These are phyloP conservation scores for Ardeotis arabs DNA, from an alignment of 2,113 vertebrate genomes.

Conservation along the genomic window DNA sequence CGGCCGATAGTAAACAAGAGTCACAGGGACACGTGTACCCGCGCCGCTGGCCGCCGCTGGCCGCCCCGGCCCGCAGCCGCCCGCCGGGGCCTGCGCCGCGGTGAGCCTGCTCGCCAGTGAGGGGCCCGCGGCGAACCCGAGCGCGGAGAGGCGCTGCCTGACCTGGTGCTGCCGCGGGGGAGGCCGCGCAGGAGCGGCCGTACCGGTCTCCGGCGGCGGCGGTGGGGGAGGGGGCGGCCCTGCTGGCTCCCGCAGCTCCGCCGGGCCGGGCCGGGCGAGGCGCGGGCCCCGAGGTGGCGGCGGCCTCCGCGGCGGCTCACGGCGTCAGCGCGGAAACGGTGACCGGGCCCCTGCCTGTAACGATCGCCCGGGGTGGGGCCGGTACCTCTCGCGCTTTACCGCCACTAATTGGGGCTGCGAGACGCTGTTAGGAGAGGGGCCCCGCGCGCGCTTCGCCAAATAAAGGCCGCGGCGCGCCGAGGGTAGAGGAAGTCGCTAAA, in stretches of 20 bases:
- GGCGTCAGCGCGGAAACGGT: neutral
- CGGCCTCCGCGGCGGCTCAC: neutral
- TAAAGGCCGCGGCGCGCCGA: neutral
- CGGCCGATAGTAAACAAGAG: constrained; percentile 79
- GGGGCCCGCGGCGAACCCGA: neutral
- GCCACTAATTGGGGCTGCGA: no score
- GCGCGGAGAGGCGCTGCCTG: no score
- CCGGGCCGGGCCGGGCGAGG: neutral
- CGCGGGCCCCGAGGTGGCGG: neutral
- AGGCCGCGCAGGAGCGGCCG: no score
- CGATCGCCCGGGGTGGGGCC: no score
- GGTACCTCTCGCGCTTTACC: no score
- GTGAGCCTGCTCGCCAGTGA: neutral
- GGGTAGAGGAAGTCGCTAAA: neutral
- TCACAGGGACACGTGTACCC: constrained; percentile 78
- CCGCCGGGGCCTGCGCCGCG: neutral
- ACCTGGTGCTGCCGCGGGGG: no score
- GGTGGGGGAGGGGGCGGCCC: no score
- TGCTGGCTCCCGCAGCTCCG: no score
- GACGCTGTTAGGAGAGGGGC: neutral
- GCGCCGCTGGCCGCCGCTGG: constrained; percentile 4
- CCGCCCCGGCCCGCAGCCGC: no score
- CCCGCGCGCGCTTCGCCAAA: neutral
- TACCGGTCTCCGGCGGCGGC: no score
- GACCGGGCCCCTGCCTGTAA: no score